Conservation (phyloP, 2,888 invertebrate species). For the Melieria crassipennis region DNA sequence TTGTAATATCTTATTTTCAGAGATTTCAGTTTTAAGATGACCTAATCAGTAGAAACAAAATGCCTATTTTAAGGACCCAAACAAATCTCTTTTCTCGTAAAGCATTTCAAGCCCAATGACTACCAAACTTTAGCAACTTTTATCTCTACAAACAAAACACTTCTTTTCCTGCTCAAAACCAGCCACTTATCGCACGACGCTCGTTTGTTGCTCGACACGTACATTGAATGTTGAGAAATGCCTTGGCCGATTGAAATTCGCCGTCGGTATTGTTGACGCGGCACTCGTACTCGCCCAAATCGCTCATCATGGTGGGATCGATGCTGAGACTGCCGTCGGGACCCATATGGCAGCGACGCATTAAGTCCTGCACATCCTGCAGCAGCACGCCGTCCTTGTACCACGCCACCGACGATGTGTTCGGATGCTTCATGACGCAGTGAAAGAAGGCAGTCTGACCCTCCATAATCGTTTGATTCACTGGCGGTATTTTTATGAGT, state of each 20-base stretch:
- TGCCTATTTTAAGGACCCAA: too few relatives aligned
- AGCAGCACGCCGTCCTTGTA: constrained; percentile 75
- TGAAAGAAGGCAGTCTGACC: constrained; percentile 83
- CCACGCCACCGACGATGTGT: constrained; percentile 71
- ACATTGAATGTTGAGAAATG: constrained; percentile 94
- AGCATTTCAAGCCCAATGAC: too few relatives aligned
- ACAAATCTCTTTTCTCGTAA: too few relatives aligned
- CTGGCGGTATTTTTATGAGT: constrained; percentile 85
- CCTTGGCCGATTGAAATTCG: constrained; percentile 81
- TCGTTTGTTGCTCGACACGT: constrained; percentile 32
- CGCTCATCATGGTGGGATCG: constrained; percentile 80
- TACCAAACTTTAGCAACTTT: too few relatives aligned
- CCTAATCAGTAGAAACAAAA: too few relatives aligned
- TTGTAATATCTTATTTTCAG: too few relatives aligned
- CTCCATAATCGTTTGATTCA: constrained; percentile 88
- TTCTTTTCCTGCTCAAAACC: too few relatives aligned
- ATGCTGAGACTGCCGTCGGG: constrained; percentile 84
- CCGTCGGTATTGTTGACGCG: constrained; percentile 79
- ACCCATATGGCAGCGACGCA: constrained; percentile 71
- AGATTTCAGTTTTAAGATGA: too few relatives aligned
- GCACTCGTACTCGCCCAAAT: constrained; percentile 89
- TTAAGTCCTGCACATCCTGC: constrained; percentile 71
- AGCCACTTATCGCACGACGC: too few relatives aligned
- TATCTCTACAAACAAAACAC: too few relatives aligned
- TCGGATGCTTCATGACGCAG: constrained; percentile 81